Conservation (phyloP, 2,888 invertebrate species). For the Scaeva pyrastri region DNA sequence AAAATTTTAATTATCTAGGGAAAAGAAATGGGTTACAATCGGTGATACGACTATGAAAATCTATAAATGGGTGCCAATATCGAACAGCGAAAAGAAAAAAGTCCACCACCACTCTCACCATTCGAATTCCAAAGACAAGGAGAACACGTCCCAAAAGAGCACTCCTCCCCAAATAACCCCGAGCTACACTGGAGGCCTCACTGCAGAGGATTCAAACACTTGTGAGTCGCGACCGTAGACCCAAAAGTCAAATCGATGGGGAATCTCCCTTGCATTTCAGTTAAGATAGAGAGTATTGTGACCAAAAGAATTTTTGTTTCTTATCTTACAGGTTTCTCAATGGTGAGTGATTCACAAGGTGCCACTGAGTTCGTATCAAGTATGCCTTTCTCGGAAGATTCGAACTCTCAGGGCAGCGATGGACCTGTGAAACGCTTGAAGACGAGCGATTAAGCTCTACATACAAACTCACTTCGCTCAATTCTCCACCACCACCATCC, state of each 20-base stretch:
- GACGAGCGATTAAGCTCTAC: constrained; percentile 85
- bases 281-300: background rate
- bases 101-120: constrained; percentile 86
- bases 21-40: constrained; percentile 99
- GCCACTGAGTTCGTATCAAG: constrained; percentile 94
- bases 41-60: constrained; percentile 99
- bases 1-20: constrained; percentile 86
- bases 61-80: constrained; percentile 99
- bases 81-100: constrained; percentile 91
- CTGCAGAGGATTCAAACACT: constrained; percentile 94
- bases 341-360: constrained; percentile 95
- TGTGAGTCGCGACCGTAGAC: constrained; percentile 85
- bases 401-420: constrained; percentile 94
- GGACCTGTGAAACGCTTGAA: constrained; percentile 90
- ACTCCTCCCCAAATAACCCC: constrained; percentile 89
- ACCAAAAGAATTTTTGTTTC: constrained; percentile 24
- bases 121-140: constrained; percentile 87
- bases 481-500: constrained; percentile 31
- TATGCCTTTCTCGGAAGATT: constrained; percentile 95
- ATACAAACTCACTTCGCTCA: background rate
- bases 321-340: constrained; percentile 90
- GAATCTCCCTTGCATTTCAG: constrained; percentile 68
- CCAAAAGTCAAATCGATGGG: constrained; percentile 70
- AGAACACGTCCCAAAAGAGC: constrained; percentile 90
- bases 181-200: constrained; percentile 91